Evolutionary conservation across 2,797 vertebrate genomes (phyloP).

Genomic region (Ataeniobius toweri): DNA sequence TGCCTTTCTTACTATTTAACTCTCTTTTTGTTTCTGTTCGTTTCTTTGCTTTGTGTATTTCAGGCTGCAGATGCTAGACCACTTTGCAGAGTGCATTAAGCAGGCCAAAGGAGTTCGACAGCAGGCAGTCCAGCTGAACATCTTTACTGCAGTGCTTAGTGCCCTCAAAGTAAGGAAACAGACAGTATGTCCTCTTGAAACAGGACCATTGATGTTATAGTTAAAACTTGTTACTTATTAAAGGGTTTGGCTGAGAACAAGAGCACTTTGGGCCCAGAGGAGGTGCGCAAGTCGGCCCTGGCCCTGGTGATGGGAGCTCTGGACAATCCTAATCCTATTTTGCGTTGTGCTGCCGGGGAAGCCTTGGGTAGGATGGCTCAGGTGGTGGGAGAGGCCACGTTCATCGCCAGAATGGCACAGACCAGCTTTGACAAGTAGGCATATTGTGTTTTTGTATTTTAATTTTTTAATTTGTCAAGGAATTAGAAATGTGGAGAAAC

Average conservation of each 20-base stretch:
- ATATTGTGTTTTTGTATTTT: background rate
- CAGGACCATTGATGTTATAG: background rate
- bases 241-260: slow-evolving; percentile 99
- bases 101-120: slow-evolving; percentile 98
- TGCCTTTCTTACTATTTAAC: background rate
- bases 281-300: slow-evolving; percentile 95
- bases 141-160: slow-evolving; percentile 97
- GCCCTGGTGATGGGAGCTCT: slow-evolving; percentile 97
- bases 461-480: background rate
- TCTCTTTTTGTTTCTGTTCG: background rate
- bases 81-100: slow-evolving; percentile 99
- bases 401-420: slow-evolving; percentile 98
- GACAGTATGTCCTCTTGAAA: background rate
- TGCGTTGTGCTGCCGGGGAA: slow-evolving; percentile 97
- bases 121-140: slow-evolving; percentile 98
- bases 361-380: slow-evolving; percentile 98
- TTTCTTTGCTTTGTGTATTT: slow-evolving; percentile 22
- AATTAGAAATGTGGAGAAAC: background rate
- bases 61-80: slow-evolving; percentile 98
- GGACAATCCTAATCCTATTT: slow-evolving; percentile 97
- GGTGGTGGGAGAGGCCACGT: slow-evolving; percentile 96
- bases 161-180: slow-evolving; percentile 89
- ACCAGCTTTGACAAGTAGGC: slow-evolving; percentile 98
- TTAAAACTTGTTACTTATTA: slow-evolving; percentile 8
- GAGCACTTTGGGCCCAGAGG: slow-evolving; percentile 95